Evolutionary conservation across 2,797 vertebrate species (phyloP).

Genomic region (Holocentrus rufus): DNA sequence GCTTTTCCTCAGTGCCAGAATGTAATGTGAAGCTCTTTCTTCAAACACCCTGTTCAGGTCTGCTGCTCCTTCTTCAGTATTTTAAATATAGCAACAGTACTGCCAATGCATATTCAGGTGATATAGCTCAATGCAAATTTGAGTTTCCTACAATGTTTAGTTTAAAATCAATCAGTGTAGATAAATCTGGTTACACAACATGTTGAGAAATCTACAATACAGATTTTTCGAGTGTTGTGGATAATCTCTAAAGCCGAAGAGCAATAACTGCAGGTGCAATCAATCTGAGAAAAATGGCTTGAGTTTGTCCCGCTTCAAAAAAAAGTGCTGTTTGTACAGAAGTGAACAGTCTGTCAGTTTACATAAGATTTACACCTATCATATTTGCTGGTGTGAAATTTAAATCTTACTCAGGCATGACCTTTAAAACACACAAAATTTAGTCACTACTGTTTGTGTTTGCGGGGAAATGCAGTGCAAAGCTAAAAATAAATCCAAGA

Average conservation of each 20-base stretch:
- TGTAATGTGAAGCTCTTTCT: constrained; percentile 1
- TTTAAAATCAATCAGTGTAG: constrained; percentile 33
- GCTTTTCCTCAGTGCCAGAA: neutral
- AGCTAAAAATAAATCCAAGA: too few species aligned
- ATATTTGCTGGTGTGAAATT: neutral
- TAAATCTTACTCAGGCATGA: neutral
- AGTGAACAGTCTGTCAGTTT: neutral
- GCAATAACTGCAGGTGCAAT: neutral
- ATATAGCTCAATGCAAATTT: constrained; percentile 41
- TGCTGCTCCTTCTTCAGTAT: constrained; percentile 23
- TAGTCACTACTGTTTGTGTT: too few species aligned
- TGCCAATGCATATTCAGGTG: constrained; percentile 7
- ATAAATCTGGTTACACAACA: constrained; percentile 38
- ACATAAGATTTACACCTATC: neutral
- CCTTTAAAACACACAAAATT: neutral
- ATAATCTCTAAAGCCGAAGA: neutral
- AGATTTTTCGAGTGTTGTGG: constrained; percentile 14
- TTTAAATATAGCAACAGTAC: constrained; percentile 23
- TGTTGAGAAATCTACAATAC: constrained; percentile 28
- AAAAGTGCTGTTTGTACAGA: too few species aligned
- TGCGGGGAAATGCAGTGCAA: too few species aligned
- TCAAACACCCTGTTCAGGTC: too few species aligned
- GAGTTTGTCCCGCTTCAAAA: neutral
- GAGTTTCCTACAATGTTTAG: constrained; percentile 31
- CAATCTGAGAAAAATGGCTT: neutral